Evolutionary conservation across 2,113 vertebrate genomes (phyloP), one percentile per base, ranked within the genome.

Genomic region (Scalopus aquaticus): DNA sequence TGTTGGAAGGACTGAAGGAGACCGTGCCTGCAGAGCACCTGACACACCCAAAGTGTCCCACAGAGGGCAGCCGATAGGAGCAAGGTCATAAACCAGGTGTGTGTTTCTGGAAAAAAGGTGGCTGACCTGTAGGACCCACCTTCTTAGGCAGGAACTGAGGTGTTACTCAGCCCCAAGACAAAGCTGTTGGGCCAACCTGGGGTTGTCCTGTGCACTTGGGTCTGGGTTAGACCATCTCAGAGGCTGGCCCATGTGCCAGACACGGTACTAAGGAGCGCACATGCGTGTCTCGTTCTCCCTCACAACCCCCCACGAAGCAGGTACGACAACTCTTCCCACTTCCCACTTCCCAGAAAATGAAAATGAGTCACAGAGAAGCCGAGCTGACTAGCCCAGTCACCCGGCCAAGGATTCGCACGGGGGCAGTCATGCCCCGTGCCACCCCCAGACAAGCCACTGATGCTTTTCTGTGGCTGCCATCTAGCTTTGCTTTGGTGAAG

Each of bases 401-500:
- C 1, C 6, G 56, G 86, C 60, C 17, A 30, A 89, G 64, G 74
- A 5, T 37, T 54, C 64, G 46, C 58, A 64, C 1, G 28, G 35
- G 77, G 54, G 87, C 2, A 5, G 58, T 28, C 58, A 26, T 6
- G 24, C 58, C 15, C 58, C 9, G 39, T 13, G 42, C 32, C 58
- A 70, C 37, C 58, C 37, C 79, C 6, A 3, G 10, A 49, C 51
- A 91, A 89, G 26, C 56, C 62, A 10, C 3, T 54, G 20, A 70
- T 42, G 24, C 46, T 84, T 44, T 58, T 46, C 51, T 87, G 58
- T 86, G 22, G 73, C 82, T 67, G 22, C 49, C 73, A 1, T 65
- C 82, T 46, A 97, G 97, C 95, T 96, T 96, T 37, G 96, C 92
- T 22, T 30, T 97, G 88, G 32, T 97, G 92, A 95, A 51, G 16